Conservation (phyloP, 37 sponge, comb jelly and placozoan species). For the Spongilla lacustris region DNA sequence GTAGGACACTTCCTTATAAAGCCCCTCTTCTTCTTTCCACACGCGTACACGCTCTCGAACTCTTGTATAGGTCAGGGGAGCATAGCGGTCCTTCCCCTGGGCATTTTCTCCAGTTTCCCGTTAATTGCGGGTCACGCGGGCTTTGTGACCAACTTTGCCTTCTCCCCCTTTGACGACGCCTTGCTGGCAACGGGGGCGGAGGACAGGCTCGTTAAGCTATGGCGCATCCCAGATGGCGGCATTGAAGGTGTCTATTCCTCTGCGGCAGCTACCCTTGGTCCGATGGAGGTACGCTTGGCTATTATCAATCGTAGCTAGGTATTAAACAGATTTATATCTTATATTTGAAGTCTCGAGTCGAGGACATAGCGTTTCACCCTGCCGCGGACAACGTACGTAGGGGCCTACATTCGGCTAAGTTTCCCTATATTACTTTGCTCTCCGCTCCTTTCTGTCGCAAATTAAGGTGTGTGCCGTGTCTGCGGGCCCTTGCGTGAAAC, state of each 20-base stretch:
- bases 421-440: neutral
- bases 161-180: constrained; percentile 83
- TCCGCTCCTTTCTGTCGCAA: neutral
- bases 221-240: constrained; percentile 68
- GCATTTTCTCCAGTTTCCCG: constrained; percentile 62
- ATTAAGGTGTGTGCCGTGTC: constrained; percentile 51
- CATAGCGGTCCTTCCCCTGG: constrained; percentile 64
- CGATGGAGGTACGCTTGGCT: constrained; percentile 32
- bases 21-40: neutral
- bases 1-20: neutral
- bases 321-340: neutral
- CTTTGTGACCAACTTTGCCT: constrained; percentile 78
- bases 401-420: neutral
- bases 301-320: neutral
- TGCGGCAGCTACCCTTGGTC: constrained; percentile 22
- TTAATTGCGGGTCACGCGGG: constrained; percentile 65
- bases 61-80: constrained; percentile 53
- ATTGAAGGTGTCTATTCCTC: constrained; percentile 30
- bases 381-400: constrained; percentile 76
- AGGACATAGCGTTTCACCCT: constrained; percentile 73
- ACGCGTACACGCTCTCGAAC: neutral
- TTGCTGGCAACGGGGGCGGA: constrained; percentile 85
- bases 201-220: constrained; percentile 77
- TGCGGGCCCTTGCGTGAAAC: constrained; percentile 35
- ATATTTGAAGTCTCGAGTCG: constrained; percentile 48